A percentile compares a stretch with the other conserved stretches of the same genome.
Evolutionary conservation across 1,140 invertebrate genomes (phyloP).

Genomic region (Atopsyche davidsoni): DNA sequence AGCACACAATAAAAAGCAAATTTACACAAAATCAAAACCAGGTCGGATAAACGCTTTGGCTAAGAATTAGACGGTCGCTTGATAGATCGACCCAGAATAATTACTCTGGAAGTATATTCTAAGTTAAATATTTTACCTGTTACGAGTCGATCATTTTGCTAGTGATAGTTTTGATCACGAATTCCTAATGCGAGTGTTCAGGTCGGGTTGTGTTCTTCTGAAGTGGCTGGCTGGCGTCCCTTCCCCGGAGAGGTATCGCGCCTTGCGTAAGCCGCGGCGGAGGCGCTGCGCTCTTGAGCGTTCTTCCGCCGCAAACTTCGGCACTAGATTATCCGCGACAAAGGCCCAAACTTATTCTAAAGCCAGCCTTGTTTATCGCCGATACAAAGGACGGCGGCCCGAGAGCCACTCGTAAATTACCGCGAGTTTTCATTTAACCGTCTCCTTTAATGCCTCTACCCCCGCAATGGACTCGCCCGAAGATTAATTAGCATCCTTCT

Average conservation of each 20-base stretch:
- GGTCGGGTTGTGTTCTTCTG: too few relatives aligned
- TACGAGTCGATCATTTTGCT: too few relatives aligned
- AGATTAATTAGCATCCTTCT: conserved; percentile 26
- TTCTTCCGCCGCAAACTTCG: conserved; percentile 24
- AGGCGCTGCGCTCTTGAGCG: conserved; percentile 25
- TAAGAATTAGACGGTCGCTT: too few relatives aligned
- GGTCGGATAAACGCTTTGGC: too few relatives aligned
- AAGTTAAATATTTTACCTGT: too few relatives aligned
- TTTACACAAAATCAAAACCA: too few relatives aligned
- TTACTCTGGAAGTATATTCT: too few relatives aligned
- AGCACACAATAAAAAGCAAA: too few relatives aligned
- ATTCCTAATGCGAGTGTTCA: too few relatives aligned
- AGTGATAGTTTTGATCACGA: too few relatives aligned
- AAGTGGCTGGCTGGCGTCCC: too few relatives aligned
- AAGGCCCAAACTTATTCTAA: conserved; percentile 30
- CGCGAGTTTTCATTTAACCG: conserved; percentile 26
- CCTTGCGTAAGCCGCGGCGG: conserved; percentile 9
- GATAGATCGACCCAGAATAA: too few relatives aligned
- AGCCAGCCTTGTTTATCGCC: conserved; percentile 27
- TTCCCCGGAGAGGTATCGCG: not conserved
- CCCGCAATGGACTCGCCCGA: conserved; percentile 14
- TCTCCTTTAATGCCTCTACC: conserved; percentile 21
- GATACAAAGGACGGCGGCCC: conserved; percentile 27
- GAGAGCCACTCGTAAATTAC: conserved; percentile 20
- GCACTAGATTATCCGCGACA: conserved; percentile 30